These are phyloP conservation scores for Sakesphorus luctuosus DNA, from an alignment of 2,113 vertebrate genomes.

Conservation along the genomic window DNA sequence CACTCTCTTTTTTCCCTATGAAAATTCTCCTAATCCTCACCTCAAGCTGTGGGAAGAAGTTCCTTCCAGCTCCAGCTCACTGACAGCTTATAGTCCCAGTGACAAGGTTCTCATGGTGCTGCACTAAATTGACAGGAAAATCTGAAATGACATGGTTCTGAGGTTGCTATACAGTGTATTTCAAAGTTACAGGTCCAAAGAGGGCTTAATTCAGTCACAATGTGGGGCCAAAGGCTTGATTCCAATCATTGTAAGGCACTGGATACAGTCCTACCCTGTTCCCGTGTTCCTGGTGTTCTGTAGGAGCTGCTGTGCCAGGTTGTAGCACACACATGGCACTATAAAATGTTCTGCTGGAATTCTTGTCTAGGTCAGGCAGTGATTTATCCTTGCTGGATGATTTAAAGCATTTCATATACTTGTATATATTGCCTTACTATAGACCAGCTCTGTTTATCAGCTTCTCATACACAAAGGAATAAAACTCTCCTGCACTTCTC, in stretches of 20 bases:
- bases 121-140: neutral
- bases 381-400: neutral
- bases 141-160: fast-evolving
- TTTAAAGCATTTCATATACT: neutral
- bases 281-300: neutral
- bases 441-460: neutral
- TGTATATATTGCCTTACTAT: neutral
- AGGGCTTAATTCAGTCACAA: neutral
- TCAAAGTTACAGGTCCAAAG: neutral
- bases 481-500: neutral
- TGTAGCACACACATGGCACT: neutral
- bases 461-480: neutral
- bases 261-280: neutral
- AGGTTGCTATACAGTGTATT: neutral
- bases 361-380: neutral
- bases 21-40: neutral
- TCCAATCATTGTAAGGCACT: neutral
- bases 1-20: neutral
- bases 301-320: neutral
- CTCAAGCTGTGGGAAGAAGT: neutral
- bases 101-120: neutral
- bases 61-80: neutral
- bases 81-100: neutral
- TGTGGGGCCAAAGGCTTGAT: neutral
- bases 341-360: neutral